Conservation (phyloP, 2,113 vertebrate genomes). For the Saguinus imperator region DNA sequence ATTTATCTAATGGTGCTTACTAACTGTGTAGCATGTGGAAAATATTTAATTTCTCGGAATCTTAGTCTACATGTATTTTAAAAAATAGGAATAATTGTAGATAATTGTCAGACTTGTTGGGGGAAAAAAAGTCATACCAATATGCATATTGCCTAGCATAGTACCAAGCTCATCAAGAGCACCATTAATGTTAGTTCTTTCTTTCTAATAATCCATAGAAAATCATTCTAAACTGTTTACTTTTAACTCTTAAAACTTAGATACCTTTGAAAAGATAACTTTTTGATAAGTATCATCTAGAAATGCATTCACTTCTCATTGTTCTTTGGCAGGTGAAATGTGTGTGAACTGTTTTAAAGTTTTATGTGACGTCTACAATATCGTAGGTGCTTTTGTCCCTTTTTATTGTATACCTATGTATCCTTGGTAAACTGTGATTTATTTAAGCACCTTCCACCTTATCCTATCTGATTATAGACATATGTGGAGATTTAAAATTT, state of each 20-base stretch:
- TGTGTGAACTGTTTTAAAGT: neutral
- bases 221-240: neutral
- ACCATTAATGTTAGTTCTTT: neutral
- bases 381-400: neutral
- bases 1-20: neutral
- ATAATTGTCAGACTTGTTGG: neutral
- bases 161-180: neutral
- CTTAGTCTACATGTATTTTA: neutral
- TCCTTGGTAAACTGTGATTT: neutral
- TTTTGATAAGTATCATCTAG: neutral
- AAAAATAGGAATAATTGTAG: neutral
- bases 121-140: neutral
- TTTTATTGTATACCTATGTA: neutral
- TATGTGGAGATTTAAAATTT: conserved; percentile 33
- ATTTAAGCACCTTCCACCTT: neutral
- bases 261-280: conserved; percentile 1
- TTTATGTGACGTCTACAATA: neutral
- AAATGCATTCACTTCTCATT: neutral
- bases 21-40: neutral
- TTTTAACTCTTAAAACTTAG: neutral
- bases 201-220: neutral
- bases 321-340: neutral
- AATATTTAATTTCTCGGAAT: neutral
- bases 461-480: conserved; percentile 37
- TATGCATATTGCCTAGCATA: neutral